Conservation (phyloP, 1,140 invertebrate genomes). For the Drosophila micromelanica region DNA sequence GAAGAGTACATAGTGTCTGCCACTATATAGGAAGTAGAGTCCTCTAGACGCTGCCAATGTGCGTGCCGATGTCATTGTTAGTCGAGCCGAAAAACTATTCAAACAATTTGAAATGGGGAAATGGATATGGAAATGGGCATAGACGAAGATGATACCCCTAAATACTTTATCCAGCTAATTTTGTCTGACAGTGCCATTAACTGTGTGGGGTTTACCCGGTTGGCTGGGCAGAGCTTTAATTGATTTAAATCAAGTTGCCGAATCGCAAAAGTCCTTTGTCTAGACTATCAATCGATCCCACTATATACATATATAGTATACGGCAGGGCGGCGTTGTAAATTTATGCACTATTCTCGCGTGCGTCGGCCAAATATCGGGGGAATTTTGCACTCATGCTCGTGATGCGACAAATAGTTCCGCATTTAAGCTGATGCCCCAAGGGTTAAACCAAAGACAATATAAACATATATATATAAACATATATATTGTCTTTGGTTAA, state of each 20-base stretch:
- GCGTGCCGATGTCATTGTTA: conserved; percentile 48
- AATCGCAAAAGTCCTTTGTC: conserved; percentile 54
- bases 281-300: conserved; percentile 73
- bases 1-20: neutral
- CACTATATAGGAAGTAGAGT: neutral
- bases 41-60: conserved; percentile 8
- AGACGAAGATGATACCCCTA: conserved; percentile 51
- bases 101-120: conserved; percentile 33
- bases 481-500: too few relatives aligned
- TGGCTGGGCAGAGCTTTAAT: conserved; percentile 47
- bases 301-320: conserved; percentile 1
- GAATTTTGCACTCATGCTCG: conserved; percentile 68
- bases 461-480: too few relatives aligned
- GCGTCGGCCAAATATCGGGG: conserved; percentile 72
- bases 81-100: conserved; percentile 15
- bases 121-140: conserved; percentile 15
- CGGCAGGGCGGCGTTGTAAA: conserved; percentile 30
- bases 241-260: conserved; percentile 79
- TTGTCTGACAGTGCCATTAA: conserved; percentile 70
- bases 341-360: conserved; percentile 71
- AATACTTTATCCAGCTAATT: conserved; percentile 77
- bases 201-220: neutral
- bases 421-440: conserved; percentile 42
- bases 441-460: neutral
- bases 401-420: conserved; percentile 82